phyloP scores from a whole-genome alignment of 2,888 invertebrate genomes.

The Argyresthia goedartella region DNA sequence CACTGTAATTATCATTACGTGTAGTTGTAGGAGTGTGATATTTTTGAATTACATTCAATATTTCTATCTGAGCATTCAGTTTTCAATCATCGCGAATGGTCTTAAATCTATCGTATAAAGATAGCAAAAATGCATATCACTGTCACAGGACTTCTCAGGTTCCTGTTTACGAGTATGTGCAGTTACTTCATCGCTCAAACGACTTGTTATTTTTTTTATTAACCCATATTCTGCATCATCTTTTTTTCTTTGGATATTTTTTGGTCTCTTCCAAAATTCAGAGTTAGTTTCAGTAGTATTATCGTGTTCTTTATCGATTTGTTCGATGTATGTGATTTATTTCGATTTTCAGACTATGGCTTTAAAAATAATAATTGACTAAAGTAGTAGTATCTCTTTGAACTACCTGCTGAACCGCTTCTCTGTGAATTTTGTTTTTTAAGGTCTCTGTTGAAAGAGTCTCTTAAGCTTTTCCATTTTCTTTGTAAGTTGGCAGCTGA shows the following conservation, averaged over 20 bases:
- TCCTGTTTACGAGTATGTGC: constrained; percentile 16
- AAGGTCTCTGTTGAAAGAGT: constrained; percentile 15
- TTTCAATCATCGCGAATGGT: constrained; percentile 16
- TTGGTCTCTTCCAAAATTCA: constrained; percentile 13
- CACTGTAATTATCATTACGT: constrained; percentile 10
- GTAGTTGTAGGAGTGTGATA: constrained; percentile 14
- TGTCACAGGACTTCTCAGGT: constrained; percentile 15
- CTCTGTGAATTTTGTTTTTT: constrained; percentile 9
- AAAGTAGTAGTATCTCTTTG: constrained; percentile 11
- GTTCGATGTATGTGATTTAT: constrained; percentile 9
- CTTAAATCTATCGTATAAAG: constrained; percentile 12
- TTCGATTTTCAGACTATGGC: constrained; percentile 8
- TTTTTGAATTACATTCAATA: constrained; percentile 16
- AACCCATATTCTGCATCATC: constrained; percentile 10
- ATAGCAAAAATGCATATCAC: constrained; percentile 18
- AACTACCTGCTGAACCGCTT: constrained; percentile 12
- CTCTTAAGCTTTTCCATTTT: constrained; percentile 15
- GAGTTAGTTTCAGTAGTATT: constrained; percentile 11
- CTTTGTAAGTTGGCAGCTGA: constrained; percentile 11
- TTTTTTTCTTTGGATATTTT: constrained; percentile 14
- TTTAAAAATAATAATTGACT: constrained; percentile 15
- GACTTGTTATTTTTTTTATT: constrained; percentile 14
- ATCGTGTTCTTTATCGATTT: constrained; percentile 14
- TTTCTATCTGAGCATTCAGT: constrained; percentile 17
- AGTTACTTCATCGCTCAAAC: constrained; percentile 16